Evolutionary conservation across 2,888 invertebrate species (phyloP), one percentile per base, ranked within the genome.

Genomic region (Sisyra terminalis): DNA sequence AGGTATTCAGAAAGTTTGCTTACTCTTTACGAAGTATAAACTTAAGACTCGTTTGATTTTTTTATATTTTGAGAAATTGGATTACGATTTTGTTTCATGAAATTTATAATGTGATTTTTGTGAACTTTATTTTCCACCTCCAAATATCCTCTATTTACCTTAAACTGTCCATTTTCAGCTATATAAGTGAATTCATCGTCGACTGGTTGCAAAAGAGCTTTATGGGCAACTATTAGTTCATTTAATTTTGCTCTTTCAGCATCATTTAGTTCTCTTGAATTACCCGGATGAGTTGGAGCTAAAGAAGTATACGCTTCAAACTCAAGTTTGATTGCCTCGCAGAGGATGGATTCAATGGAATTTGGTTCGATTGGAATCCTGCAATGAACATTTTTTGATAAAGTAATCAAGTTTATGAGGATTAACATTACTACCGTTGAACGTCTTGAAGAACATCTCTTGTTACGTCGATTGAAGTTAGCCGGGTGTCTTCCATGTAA

Each of bases 241-340:
- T 83, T 82, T 41, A 90, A 60, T 59, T 87, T 88, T 31, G 82
- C 79, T 50, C 78, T 69, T 57, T 90, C 89, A n/a, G 83, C 78
- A 60, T 80, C 79, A 54, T 82, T 83, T 15, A 86, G 66, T 54
- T 78, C 78, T 45, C 77, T 64, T 0, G 75, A 76, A 5, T 70
- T 71, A 3, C 70, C 72, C 11, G 34, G 2, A 50, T 69, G 69
- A 49, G 69, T 71, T 37, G 67, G 63, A 18, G 73, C 70, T 7
- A 77, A 63, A 0, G 76, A 71, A 0, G 74, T 70, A 54, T 77
- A 79, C 0, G 80, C 74, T 52, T 83, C 83, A 57, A 80, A 88
- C 61, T 89, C 88, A 45, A 88, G 63, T 52, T 84, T 84, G 48
- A 88, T 87, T 7, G 88, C 88, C 53, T 87, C 84, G 46, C 81